A percentile compares a stretch with the other conserved stretches of the same genome.
phyloP scores from a whole-genome alignment of 1,140 invertebrate species.

The Colletes latitarsis region DNA sequence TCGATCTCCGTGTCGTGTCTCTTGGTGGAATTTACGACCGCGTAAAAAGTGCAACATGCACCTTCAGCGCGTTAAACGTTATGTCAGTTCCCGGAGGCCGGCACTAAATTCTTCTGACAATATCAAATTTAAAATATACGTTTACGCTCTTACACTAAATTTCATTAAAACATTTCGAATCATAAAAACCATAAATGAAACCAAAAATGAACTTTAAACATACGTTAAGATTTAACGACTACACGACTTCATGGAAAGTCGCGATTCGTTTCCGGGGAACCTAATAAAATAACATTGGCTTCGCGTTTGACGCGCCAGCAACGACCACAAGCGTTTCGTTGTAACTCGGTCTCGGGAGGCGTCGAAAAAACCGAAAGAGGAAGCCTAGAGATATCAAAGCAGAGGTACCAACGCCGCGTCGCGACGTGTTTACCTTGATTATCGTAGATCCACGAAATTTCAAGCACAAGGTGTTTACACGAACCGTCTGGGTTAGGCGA shows the following conservation, averaged over 20 bases:
- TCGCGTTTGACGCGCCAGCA: too few species aligned
- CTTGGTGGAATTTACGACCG: slow-evolving; percentile 13
- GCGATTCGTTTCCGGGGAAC: too few species aligned
- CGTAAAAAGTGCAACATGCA: slow-evolving; percentile 24
- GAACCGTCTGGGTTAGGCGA: neutral
- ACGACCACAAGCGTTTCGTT: neutral
- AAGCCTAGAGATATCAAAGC: slow-evolving; percentile 26
- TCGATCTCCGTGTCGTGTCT: slow-evolving; percentile 21
- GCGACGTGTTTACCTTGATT: slow-evolving; percentile 61
- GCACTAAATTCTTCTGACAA: too few species aligned
- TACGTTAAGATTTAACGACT: too few species aligned
- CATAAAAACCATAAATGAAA: too few species aligned
- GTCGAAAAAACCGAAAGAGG: slow-evolving; percentile 14
- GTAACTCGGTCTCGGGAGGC: neutral
- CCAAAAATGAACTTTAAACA: too few species aligned
- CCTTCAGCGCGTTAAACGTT: neutral
- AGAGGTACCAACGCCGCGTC: slow-evolving; percentile 20
- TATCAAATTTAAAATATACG: too few species aligned
- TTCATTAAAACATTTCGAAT: too few species aligned
- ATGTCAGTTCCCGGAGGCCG: neutral
- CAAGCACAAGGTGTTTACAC: slow-evolving; percentile 53
- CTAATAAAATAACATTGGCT: too few species aligned
- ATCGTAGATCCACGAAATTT: slow-evolving; percentile 49
- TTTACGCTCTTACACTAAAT: too few species aligned
- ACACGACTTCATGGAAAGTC: too few species aligned